Conservation (phyloP, 2,888 invertebrate genomes). For the Gibbula magus region DNA sequence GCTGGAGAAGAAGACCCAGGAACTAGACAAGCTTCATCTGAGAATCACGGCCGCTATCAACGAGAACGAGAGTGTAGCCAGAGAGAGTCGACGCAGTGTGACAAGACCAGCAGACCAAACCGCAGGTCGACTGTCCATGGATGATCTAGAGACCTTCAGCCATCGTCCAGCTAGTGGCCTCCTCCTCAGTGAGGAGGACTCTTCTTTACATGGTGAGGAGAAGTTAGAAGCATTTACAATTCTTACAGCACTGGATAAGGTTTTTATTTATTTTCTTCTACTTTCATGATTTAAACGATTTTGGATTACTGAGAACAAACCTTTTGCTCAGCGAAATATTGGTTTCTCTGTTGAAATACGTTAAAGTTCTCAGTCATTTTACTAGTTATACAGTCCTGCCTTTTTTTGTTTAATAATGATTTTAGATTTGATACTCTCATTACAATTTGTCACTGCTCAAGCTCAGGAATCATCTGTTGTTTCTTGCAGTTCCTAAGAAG, state of each 20-base stretch:
- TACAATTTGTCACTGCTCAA: too few relatives aligned
- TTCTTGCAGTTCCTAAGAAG: neutral
- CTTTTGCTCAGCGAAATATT: too few relatives aligned
- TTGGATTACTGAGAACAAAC: too few relatives aligned
- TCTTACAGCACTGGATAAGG: too few relatives aligned
- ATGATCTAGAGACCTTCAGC: conserved; percentile 30
- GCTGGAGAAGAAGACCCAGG: conserved; percentile 50
- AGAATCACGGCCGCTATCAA: conserved; percentile 55
- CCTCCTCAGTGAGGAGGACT: conserved; percentile 4
- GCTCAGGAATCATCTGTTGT: neutral
- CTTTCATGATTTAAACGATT: too few relatives aligned
- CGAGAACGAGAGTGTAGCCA: conserved; percentile 50
- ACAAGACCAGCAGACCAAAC: neutral
- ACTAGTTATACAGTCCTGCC: too few relatives aligned
- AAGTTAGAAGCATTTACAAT: too few relatives aligned
- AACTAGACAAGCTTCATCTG: conserved; percentile 50
- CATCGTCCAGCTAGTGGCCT: neutral
- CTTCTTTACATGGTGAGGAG: neutral
- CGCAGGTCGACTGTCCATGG: conserved; percentile 27
- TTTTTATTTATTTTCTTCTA: too few relatives aligned
- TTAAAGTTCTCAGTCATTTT: too few relatives aligned
- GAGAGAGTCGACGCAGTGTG: conserved; percentile 42
- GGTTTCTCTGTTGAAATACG: too few relatives aligned
- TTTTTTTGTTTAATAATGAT: too few relatives aligned
- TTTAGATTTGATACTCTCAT: too few relatives aligned